Percentiles rank a stretch among this genome's conserved stretches.
These are phyloP conservation scores for Perithous albicinctus DNA, from an alignment of 2,888 invertebrate species.

Conservation along the genomic window DNA sequence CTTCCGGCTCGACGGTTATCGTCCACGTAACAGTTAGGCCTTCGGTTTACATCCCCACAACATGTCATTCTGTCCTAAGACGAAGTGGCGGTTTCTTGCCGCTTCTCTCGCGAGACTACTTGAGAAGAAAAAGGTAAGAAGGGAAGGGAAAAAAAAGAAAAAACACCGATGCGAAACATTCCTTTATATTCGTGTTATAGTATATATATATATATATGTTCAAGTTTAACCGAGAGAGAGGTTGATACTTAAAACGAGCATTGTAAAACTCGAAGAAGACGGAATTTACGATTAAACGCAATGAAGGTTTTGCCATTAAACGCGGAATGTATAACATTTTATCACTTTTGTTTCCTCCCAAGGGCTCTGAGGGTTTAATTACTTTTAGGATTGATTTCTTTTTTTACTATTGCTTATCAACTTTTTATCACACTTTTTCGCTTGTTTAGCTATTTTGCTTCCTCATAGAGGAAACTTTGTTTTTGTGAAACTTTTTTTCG, in stretches of 20 bases:
- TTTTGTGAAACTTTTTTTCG: too few relatives aligned
- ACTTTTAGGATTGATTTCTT: background rate
- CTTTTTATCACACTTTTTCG: too few relatives aligned
- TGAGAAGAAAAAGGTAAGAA: too few relatives aligned
- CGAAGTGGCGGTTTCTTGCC: background rate
- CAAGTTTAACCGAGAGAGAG: background rate
- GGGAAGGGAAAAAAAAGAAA: too few relatives aligned
- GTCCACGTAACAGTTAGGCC: conserved; percentile 26
- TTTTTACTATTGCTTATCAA: too few relatives aligned
- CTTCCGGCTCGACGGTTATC: conserved; percentile 42
- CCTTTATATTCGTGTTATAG: background rate
- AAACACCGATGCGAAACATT: background rate
- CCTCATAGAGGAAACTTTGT: too few relatives aligned
- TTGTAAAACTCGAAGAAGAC: background rate
- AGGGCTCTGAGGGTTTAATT: background rate
- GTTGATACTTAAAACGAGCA: conserved; percentile 1
- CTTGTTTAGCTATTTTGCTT: too few relatives aligned
- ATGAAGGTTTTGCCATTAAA: background rate
- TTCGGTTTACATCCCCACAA: conserved; percentile 1
- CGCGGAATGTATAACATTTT: background rate
- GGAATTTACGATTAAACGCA: background rate
- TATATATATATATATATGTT: background rate
- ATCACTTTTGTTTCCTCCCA: background rate
- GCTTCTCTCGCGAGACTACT: background rate
- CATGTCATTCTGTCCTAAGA: conserved; percentile 21